These are phyloP conservation scores for Sipha maydis DNA, from an alignment of 2,888 invertebrate species.

Conservation along the genomic window DNA sequence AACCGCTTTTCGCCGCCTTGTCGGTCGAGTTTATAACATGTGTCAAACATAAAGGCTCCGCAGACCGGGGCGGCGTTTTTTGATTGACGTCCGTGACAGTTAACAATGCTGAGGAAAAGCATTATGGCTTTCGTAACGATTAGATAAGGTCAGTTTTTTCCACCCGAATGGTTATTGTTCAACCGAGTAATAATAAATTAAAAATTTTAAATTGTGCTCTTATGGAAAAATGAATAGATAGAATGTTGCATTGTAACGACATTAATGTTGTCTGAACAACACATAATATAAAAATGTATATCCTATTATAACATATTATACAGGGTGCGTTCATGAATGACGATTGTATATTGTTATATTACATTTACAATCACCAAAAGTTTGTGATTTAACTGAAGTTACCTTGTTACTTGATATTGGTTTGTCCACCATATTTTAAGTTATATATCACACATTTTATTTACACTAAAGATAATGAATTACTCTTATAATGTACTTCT, in stretches of 20 bases:
- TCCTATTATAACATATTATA: neutral
- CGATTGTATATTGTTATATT: neutral
- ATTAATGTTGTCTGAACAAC: neutral
- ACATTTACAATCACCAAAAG: neutral
- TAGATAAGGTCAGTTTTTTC: constrained; percentile 46
- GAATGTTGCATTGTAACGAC: neutral
- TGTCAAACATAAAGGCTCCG: constrained; percentile 52
- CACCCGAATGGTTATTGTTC: constrained; percentile 47
- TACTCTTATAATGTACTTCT: too few relatives aligned
- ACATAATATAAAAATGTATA: neutral
- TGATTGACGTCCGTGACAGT: constrained; percentile 60
- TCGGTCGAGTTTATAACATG: constrained; percentile 46
- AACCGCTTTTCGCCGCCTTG: constrained; percentile 38
- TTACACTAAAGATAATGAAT: too few relatives aligned
- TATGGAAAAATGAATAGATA: constrained; percentile 3
- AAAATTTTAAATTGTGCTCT: constrained; percentile 8
- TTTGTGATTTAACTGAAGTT: too few relatives aligned
- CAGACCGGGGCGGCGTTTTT: constrained; percentile 30
- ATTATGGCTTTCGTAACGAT: constrained; percentile 52
- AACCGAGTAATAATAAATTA: constrained; percentile 45
- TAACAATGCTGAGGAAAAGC: constrained; percentile 40
- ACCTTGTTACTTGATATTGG: neutral
- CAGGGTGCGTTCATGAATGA: neutral
- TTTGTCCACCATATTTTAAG: too few relatives aligned
- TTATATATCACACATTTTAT: too few relatives aligned